Evolutionary conservation across 2,113 vertebrate genomes (phyloP).

Genomic region (Gila orcuttii): DNA sequence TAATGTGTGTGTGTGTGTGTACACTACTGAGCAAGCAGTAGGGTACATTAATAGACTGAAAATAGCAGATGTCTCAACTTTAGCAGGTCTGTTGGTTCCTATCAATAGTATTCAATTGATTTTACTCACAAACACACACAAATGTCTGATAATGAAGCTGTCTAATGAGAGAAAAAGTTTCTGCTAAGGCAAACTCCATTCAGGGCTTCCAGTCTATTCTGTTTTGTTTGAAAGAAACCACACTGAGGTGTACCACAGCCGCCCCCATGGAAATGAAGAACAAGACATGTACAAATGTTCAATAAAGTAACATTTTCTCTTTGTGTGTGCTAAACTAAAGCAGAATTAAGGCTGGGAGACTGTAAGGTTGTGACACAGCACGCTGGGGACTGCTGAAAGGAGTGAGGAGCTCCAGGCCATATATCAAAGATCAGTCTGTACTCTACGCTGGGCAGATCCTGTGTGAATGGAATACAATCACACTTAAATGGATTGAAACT

Average conservation of each 20-base stretch:
- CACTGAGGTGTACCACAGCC: not conserved
- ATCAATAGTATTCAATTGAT: not conserved
- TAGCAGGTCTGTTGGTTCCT: not conserved
- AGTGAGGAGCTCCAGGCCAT: slow-evolving; percentile 8
- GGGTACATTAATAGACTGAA: no score
- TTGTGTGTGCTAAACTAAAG: not conserved
- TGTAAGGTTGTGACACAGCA: slow-evolving; percentile 6
- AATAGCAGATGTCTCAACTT: no score
- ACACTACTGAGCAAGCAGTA: no score
- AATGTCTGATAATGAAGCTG: slow-evolving; percentile 19
- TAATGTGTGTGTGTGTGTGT: no score
- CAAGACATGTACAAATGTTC: slow-evolving; percentile 38
- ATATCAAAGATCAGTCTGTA: slow-evolving; percentile 10
- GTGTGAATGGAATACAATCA: slow-evolving; percentile 13
- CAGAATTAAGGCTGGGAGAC: slow-evolving; percentile 25
- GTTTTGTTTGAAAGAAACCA: slow-evolving; percentile 12
- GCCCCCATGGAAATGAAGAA: slow-evolving; percentile 21
- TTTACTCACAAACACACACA: slow-evolving; percentile 17
- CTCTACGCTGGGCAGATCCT: not conserved
- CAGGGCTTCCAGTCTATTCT: slow-evolving; percentile 1
- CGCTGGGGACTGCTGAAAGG: slow-evolving; percentile 12
- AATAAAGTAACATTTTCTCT: slow-evolving; percentile 19
- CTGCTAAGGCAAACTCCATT: not conserved
- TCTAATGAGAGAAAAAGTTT: slow-evolving; percentile 15
- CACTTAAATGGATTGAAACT: not conserved